A percentile compares a stretch with the other conserved stretches of the same genome.
phyloP scores from a whole-genome alignment of 2,888 invertebrate species.

The Chouioia cunea region DNA sequence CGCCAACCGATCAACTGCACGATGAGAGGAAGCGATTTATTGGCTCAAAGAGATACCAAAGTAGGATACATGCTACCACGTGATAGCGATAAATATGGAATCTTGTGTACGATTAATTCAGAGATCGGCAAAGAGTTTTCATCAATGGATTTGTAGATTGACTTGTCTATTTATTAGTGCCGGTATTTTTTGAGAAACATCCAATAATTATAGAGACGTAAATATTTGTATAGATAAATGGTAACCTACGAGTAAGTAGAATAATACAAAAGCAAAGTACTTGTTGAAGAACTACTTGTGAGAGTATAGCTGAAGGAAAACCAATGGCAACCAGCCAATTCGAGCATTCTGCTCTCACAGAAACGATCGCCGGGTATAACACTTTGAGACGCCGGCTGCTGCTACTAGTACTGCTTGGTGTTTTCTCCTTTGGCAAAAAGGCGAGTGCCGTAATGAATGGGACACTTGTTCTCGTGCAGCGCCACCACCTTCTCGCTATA shows the following conservation, averaged over 20 bases:
- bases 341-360: conserved; percentile 33
- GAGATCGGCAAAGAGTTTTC: neutral
- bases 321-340: conserved; percentile 44
- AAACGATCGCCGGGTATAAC: neutral
- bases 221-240: no score
- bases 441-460: conserved; percentile 36
- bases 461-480: conserved; percentile 40
- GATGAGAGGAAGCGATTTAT: conserved; percentile 61
- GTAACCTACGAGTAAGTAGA: no score
- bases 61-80: conserved; percentile 37
- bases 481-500: neutral
- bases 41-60: conserved; percentile 53
- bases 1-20: conserved; percentile 48
- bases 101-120: conserved; percentile 21
- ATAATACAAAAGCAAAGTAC: no score
- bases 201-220: no score
- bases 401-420: no score
- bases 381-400: no score
- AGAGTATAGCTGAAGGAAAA: conserved; percentile 27
- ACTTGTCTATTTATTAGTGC: no score
- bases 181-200: no score
- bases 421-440: conserved; percentile 22
- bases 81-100: neutral
- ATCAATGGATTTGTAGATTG: neutral
- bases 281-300: neutral